Base-by-base conservation (phyloP, 2,797 vertebrate genomes). In the Chanos chanos region DNA sequence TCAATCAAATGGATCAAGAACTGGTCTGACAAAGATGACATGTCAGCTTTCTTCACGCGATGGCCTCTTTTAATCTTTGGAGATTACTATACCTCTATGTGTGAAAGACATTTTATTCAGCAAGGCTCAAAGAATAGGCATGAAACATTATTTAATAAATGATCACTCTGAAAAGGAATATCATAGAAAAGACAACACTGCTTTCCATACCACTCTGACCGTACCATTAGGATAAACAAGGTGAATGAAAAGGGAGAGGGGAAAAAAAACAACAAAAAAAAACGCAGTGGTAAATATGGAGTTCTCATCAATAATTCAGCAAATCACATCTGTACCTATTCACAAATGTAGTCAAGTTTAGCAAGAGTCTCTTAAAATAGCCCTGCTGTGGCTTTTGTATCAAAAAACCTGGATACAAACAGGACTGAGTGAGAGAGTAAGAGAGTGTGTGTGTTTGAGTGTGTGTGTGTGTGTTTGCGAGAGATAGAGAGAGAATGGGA, bases 301-400 rank as follows among this genome's bases (percentile, higher is more conserved):
- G 19, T 16, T 15, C 15, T 15, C 13, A 47, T 71, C 50, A 68
- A 65, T 69, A 66, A 65, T 63, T 57, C 65, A 22, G 37, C 10
- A 27, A 30, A 51, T 66, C 52, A 68, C 52, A 68, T 68, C 52
- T 43, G 48, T 58, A 69, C 34, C 70, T 34, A 31, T 49, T 60
- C 61, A 57, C 22, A 53, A 61, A 37, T 55, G 51, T 44, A 54
- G 53, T 19, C 19, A 44, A 21, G 55, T 70, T 69, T 66, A 60
- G 41, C 60, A 72, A 70, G 47, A 66, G 5, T 7, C 55, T 47
- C 18, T n/a, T n/a, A 61, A 61, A 69, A 70, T 69, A 75, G 68
- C 22, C 9, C 7, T 40, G 9, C 19, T 36, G 25, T 15, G 2
- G 34, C 41, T 37, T 59, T 24, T 7, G 56, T 50, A 56, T 57